Evolutionary conservation across 1,140 invertebrate species (phyloP).

Genomic region (Trichomalopsis sarcophagae): DNA sequence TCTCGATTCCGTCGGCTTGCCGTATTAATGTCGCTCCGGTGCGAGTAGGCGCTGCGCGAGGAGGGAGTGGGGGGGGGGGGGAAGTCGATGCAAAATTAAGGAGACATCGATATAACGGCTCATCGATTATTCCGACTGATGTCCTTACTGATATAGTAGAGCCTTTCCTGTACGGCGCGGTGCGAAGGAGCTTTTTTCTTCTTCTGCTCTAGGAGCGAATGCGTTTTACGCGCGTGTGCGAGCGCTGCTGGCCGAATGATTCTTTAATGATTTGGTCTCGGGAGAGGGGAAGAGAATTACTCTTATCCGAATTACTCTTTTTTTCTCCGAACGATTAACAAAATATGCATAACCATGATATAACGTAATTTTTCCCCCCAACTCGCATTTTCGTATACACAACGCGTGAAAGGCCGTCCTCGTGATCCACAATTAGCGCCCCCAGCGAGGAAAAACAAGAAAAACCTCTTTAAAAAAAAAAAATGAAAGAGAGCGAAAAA

Average conservation of each 20-base stretch:
- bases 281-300: too few relatives aligned
- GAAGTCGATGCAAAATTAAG: conserved; percentile 15
- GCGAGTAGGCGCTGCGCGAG: neutral
- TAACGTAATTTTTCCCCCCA: too few relatives aligned
- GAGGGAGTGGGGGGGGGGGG: neutral
- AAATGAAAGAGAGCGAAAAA: too few relatives aligned
- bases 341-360: too few relatives aligned
- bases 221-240: too few relatives aligned
- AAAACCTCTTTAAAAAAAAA: too few relatives aligned
- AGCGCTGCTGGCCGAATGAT: neutral
- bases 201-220: too few relatives aligned
- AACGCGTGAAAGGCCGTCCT: neutral
- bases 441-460: too few relatives aligned
- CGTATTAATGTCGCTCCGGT: conserved; percentile 31
- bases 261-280: neutral
- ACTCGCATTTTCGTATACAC: neutral
- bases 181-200: neutral
- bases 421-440: neutral
- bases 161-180: neutral
- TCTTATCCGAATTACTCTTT: too few relatives aligned
- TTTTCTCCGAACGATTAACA: too few relatives aligned
- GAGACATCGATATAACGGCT: conserved; percentile 20
- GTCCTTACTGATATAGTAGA: conserved; percentile 19
- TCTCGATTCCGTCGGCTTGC: conserved; percentile 7
- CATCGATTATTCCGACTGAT: conserved; percentile 35